These are phyloP conservation scores for Saguinus midas DNA, from an alignment of 2,113 vertebrate genomes.

Conservation along the genomic window DNA sequence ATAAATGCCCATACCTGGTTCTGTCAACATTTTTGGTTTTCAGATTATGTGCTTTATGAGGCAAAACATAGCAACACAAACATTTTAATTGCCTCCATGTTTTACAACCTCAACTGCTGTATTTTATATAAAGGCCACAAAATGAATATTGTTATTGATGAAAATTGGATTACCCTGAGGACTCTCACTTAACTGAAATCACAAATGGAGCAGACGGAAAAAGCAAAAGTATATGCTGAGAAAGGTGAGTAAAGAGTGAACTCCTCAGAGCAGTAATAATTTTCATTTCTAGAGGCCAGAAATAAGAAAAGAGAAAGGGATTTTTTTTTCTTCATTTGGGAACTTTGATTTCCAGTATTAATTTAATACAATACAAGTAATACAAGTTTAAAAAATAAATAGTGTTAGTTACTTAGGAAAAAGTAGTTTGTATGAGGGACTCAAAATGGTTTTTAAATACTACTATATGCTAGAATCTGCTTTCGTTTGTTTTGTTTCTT, in stretches of 20 bases:
- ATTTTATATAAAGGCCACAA: constrained; percentile 82
- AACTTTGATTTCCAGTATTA: neutral
- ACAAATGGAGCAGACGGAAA: constrained; percentile 79
- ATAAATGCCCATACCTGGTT: constrained; percentile 44
- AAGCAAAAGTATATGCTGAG: neutral
- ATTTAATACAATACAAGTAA: neutral
- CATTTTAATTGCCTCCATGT: constrained; percentile 78
- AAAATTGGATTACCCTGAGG: constrained; percentile 14
- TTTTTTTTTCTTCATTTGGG: neutral
- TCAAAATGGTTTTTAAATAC: neutral
- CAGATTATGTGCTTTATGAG: constrained; percentile 57
- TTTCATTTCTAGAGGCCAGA: neutral
- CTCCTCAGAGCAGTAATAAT: neutral
- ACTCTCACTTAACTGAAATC: constrained; percentile 20
- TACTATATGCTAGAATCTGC: neutral
- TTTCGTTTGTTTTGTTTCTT: neutral
- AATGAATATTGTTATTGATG: constrained; percentile 38
- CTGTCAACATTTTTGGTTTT: constrained; percentile 52
- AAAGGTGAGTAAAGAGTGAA: constrained; percentile 75
- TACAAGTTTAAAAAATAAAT: neutral
- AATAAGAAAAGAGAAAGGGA: neutral
- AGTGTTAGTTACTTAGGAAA: neutral
- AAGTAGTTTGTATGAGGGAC: neutral
- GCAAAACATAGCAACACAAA: constrained; percentile 81
- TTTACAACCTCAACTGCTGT: constrained; percentile 70